phyloP scores from a whole-genome alignment of 1,140 invertebrate genomes.

The Cotesia glomerata region DNA sequence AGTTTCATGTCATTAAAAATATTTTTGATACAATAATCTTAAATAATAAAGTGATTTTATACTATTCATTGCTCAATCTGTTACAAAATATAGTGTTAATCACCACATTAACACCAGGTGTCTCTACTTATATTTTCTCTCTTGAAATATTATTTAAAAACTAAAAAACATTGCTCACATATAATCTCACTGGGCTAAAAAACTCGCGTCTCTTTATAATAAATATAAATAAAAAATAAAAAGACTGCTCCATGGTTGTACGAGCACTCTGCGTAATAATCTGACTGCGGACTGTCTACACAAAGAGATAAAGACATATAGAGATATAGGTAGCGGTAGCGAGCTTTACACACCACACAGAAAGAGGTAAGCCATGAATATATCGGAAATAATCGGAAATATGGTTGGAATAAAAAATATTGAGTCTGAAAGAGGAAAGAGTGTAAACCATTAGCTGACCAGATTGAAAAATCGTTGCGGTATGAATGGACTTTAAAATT shows the following conservation, averaged over 20 bases:
- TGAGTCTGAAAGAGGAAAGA: neutral
- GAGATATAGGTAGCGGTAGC: neutral
- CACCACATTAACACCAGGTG: too few relatives aligned
- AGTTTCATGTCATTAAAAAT: too few relatives aligned
- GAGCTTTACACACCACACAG: neutral
- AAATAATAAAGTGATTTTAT: too few relatives aligned
- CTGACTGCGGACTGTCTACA: slow-evolving; percentile 8
- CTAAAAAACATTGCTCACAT: too few relatives aligned
- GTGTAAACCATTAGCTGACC: neutral
- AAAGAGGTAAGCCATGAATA: neutral
- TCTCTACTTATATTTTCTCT: too few relatives aligned
- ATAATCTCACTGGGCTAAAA: neutral
- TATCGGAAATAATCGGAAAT: slow-evolving; percentile 19
- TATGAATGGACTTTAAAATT: neutral
- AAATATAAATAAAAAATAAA: slow-evolving; percentile 1
- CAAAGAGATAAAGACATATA: slow-evolving; percentile 11
- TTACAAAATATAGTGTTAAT: too few relatives aligned
- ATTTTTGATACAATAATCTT: too few relatives aligned
- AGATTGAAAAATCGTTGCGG: neutral
- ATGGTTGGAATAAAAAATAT: neutral
- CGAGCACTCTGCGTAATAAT: slow-evolving; percentile 25
- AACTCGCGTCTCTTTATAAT: neutral
- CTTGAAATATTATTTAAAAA: too few relatives aligned
- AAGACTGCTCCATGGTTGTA: slow-evolving; percentile 8
- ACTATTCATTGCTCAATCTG: too few relatives aligned